Evolutionary conservation across 2,113 vertebrate genomes (phyloP).

Genomic region (Naja naja): DNA sequence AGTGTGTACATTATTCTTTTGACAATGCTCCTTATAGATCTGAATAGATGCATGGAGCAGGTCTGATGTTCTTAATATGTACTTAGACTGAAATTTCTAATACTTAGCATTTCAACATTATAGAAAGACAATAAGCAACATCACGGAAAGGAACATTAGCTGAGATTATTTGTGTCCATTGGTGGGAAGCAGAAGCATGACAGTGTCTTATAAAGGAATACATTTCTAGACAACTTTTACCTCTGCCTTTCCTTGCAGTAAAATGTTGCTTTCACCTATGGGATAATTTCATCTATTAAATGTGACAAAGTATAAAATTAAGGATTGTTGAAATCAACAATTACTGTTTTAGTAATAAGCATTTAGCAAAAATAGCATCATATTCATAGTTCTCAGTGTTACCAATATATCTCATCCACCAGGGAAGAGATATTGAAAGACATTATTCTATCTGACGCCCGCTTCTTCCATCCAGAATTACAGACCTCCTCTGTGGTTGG

Average conservation of each 20-base stretch:
- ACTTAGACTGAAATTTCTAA: neutral
- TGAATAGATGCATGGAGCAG: slow-evolving; percentile 21
- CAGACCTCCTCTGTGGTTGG: slow-evolving; percentile 94
- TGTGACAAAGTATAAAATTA: slow-evolving; percentile 15
- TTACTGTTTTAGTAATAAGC: slow-evolving; percentile 43
- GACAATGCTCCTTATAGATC: neutral
- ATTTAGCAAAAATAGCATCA: slow-evolving; percentile 43
- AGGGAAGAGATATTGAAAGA: slow-evolving; percentile 21
- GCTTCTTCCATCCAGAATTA: slow-evolving; percentile 93
- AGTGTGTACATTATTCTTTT: slow-evolving; percentile 22
- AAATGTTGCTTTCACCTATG: slow-evolving; percentile 9
- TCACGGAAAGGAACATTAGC: neutral
- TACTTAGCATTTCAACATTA: slow-evolving; percentile 8
- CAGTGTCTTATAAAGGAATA: slow-evolving; percentile 20
- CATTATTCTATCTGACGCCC: slow-evolving; percentile 89
- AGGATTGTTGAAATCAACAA: slow-evolving; percentile 14
- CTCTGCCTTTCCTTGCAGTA: neutral
- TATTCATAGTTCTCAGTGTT: slow-evolving; percentile 33
- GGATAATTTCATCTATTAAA: neutral
- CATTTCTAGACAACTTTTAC: slow-evolving; percentile 19
- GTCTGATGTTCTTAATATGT: neutral
- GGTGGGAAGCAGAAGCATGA: slow-evolving; percentile 4
- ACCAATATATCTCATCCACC: slow-evolving; percentile 27
- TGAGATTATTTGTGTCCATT: slow-evolving; percentile 21
- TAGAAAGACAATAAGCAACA: neutral